Evolutionary conservation across 2,797 vertebrate species (phyloP), one percentile per base, ranked within the genome.

Genomic region (Poeciliopsis turneri): DNA sequence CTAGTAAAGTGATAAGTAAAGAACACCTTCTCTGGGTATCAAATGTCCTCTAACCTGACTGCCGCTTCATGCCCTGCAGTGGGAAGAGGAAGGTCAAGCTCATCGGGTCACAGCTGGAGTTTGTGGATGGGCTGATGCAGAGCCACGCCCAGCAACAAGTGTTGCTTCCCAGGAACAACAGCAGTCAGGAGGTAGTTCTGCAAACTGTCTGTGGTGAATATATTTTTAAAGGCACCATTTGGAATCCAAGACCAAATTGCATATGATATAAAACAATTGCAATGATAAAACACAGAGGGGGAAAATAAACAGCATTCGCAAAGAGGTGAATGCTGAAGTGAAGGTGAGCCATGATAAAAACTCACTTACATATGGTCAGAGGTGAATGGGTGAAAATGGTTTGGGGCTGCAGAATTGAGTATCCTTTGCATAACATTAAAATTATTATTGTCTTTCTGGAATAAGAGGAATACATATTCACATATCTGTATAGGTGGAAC

Each of bases 81-180:
- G 98, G 97, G 72, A 95, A 93, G 78, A 96, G 97, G 87, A 96
- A 76, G 25, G 91, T 98, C 89, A 93, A 82, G 9, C 78, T 97
- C 0, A 43, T 0, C 9, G 98, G 97, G 43, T 94, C 89, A 77
- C 94, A 96, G 79, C 86, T 98, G 83, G 91, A 97, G 47, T 92
- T 96, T 78, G 94, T 96, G 59, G 97, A 98, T 72, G 94, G 84
- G 59, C 73, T 98, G 75, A 76, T 86, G 53, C 94, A 92, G 69
- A 43, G 8, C 28, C 45, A 84, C 41, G 1, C 1, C 10, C n/a
- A 0, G 0, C 33, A 80, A 30, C 59, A 72, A 2, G 64, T 87
- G 61, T 47, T 1, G n/a, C 3, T 2, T 72, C 33, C 16, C 4
- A 10, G 1, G 18, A 28, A 68, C 33, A 30, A 0, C 8, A 78